These are phyloP conservation scores for Amblyornis subalaris DNA, from an alignment of 2,113 vertebrate species.

Conservation along the genomic window DNA sequence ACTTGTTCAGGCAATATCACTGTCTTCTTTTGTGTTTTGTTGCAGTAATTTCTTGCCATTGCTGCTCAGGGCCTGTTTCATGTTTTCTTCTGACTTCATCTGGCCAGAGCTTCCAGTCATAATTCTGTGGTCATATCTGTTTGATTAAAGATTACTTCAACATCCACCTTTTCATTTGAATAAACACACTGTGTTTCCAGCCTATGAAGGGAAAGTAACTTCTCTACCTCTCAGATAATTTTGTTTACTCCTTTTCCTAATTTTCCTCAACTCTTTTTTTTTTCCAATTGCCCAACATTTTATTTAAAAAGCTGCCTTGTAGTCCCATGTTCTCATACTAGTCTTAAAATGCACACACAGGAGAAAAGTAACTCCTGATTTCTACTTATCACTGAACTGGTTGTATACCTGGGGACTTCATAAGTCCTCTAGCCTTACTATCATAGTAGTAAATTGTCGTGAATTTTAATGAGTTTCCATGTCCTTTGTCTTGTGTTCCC, in stretches of 20 bases:
- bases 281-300: not conserved
- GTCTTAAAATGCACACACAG: not conserved
- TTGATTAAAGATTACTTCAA: not conserved
- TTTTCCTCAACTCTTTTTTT: not conserved
- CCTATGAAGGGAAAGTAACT: not conserved
- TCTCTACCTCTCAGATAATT: not conserved
- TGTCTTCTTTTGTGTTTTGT: not conserved
- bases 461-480: not conserved
- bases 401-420: not conserved
- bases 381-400: not conserved
- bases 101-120: not conserved
- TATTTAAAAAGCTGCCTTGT: not conserved
- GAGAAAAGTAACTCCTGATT: not conserved
- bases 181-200: not conserved
- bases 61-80: not conserved
- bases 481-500: not conserved
- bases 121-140: not conserved
- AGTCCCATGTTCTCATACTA: not conserved
- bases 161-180: not conserved
- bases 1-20: not conserved
- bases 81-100: not conserved
- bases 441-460: not conserved
- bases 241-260: not conserved
- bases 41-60: not conserved
- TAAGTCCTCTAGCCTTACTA: not conserved